These are phyloP conservation scores for Nothoprocta perdicaria DNA, from an alignment of 2,113 vertebrate genomes.

Conservation along the genomic window DNA sequence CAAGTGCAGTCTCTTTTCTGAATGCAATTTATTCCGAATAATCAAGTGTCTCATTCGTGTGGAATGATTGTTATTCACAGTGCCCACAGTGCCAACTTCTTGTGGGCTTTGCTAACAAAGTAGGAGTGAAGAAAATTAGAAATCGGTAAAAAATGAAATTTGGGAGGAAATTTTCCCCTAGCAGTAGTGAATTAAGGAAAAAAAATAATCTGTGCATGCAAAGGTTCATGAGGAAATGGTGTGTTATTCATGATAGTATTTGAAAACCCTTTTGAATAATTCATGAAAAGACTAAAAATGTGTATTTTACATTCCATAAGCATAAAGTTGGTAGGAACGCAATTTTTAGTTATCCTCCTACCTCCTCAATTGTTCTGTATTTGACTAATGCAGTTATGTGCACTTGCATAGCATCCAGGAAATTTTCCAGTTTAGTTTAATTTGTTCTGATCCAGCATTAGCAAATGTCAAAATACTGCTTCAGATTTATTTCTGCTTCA, in stretches of 20 bases:
- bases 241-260: background rate
- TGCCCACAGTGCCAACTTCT: background rate
- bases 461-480: background rate
- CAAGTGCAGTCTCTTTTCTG: background rate
- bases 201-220: background rate
- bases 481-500: background rate
- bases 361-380: rapidly evolving
- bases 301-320: background rate
- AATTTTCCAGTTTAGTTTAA: background rate
- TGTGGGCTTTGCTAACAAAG: background rate
- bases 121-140: background rate
- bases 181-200: background rate
- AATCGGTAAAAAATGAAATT: background rate
- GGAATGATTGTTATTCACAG: background rate
- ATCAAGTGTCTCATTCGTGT: slow-evolving; percentile 34
- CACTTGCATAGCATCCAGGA: background rate
- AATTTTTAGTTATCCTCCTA: background rate
- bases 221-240: background rate
- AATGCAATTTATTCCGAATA: slow-evolving; percentile 12
- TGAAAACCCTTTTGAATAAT: background rate
- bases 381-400: background rate
- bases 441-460: background rate
- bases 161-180: background rate
- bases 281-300: background rate
- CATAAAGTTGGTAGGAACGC: background rate